Base-by-base conservation (phyloP, 2,113 vertebrate species). In the Callionymus lyra region DNA sequence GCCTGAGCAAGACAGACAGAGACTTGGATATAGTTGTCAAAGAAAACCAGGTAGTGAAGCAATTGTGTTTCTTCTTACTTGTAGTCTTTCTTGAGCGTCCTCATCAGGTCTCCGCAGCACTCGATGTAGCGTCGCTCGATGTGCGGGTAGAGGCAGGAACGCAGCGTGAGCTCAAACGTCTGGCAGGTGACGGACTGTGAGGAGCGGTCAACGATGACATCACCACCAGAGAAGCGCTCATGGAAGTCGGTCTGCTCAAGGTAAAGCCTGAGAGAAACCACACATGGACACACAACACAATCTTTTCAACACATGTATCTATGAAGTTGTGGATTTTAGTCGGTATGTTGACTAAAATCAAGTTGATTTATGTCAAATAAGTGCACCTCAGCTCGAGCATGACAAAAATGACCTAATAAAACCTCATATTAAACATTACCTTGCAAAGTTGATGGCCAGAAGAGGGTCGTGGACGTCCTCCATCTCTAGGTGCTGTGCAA, bases 21-120 rank as follows among this genome's bases (percentile, higher is more conserved):
- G 34, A 13, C 12, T 46, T 12, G 6, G 9, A 13, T 16, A 8
- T 13, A 8, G n/a, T 37, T 8, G 8, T 2, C 12, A 4, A 6
- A 8, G 35, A 14, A 15, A 9, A 5, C 15, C 14, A 37, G n/a
- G 3, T 4, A 14, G 6, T 14, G 2, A 13, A 41, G n/a, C 13
- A 10, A 16, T 14, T 18, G 14, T 6, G 21, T 31, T 13, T 42
- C 18, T n/a, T 1, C 74, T 81, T 67, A 93, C 95, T 84, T 91
- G 68, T 94, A 97, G 79, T 96, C 93, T 62, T 90, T 93, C 56
- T 97, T 99, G 39, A 99, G 83, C 3, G 93, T 98, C 57, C 79
- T 84, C 93, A 98, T 99, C 59, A 99, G 86, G 72, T 91, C 94
- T 16, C 94, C 95, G 64, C 94, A 99, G 81, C 94, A 98, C 56